phyloP scores from a whole-genome alignment of 2,113 vertebrate species.

The Cyphomyrus discorhynchus region DNA sequence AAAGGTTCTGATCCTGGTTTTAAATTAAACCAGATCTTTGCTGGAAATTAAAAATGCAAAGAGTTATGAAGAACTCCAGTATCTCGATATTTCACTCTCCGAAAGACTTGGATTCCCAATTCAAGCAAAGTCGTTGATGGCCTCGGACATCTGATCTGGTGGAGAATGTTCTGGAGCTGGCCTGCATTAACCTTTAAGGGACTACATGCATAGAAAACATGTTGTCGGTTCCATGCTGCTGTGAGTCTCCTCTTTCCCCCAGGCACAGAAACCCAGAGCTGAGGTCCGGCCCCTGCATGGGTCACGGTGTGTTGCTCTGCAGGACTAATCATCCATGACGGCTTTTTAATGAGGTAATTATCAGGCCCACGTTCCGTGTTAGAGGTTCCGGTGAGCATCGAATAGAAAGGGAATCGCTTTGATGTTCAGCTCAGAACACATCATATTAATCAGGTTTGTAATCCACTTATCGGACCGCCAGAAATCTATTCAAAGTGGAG shows the following conservation, averaged over 20 bases:
- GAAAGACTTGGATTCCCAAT: background rate
- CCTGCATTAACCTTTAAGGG: background rate
- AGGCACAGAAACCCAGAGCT: background rate
- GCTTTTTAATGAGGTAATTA: background rate
- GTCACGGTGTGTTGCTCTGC: background rate
- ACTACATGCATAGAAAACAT: background rate
- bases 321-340: background rate
- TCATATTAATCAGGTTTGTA: background rate
- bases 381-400: background rate
- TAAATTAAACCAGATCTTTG: no score
- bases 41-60: no score
- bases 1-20: background rate
- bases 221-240: background rate
- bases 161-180: background rate
- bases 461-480: background rate
- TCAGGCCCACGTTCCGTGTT: background rate
- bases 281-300: background rate
- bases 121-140: background rate
- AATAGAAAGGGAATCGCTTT: background rate
- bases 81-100: background rate
- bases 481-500: background rate
- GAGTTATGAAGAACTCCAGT: no score
- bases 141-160: background rate
- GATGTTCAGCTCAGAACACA: background rate
- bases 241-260: background rate